Evolutionary conservation across 2,797 vertebrate species (phyloP).

Genomic region (Enoplosus armatus): DNA sequence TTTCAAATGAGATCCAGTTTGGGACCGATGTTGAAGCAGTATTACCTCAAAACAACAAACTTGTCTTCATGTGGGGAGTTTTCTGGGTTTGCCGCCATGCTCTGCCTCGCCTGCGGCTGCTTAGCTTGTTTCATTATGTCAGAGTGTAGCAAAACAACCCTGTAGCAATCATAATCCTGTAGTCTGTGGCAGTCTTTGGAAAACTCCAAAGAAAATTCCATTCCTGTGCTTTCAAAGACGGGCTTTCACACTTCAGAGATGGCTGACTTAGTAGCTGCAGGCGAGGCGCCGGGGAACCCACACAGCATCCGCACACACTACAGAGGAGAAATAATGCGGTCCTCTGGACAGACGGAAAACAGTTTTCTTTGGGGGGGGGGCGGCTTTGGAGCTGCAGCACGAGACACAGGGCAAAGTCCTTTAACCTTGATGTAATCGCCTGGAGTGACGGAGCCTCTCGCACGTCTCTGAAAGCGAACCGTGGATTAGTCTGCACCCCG

Average conservation of each 20-base stretch:
- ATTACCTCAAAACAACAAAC: constrained; percentile 33
- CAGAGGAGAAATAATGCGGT: constrained; percentile 69
- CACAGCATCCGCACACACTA: constrained; percentile 60
- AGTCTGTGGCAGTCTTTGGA: constrained; percentile 71
- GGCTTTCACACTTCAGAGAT: constrained; percentile 80
- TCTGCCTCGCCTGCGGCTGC: constrained; percentile 54
- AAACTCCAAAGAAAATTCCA: constrained; percentile 75
- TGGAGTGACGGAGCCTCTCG: constrained; percentile 46
- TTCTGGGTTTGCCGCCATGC: constrained; percentile 30
- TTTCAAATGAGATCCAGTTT: constrained; percentile 19
- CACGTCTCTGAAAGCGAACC: constrained; percentile 40
- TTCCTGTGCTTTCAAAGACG: constrained; percentile 75
- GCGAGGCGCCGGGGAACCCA: constrained; percentile 60
- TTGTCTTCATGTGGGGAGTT: constrained; percentile 33
- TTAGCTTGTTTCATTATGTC: constrained; percentile 77
- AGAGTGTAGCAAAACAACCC: constrained; percentile 81
- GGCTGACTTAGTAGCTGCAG: constrained; percentile 73
- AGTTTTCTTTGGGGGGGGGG: too few relatives aligned
- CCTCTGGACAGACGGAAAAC: constrained; percentile 44
- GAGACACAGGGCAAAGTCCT: constrained; percentile 45
- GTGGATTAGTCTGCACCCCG: constrained; percentile 41
- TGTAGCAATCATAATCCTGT: constrained; percentile 77
- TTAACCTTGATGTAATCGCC: constrained; percentile 65
- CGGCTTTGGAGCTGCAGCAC: constrained; percentile 40
- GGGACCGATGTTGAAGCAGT: constrained; percentile 21